A percentile compares a stretch with the other conserved stretches of the same genome.
phyloP scores from a whole-genome alignment of 2,888 invertebrate species.

The Ornithoptera alexandrae region DNA sequence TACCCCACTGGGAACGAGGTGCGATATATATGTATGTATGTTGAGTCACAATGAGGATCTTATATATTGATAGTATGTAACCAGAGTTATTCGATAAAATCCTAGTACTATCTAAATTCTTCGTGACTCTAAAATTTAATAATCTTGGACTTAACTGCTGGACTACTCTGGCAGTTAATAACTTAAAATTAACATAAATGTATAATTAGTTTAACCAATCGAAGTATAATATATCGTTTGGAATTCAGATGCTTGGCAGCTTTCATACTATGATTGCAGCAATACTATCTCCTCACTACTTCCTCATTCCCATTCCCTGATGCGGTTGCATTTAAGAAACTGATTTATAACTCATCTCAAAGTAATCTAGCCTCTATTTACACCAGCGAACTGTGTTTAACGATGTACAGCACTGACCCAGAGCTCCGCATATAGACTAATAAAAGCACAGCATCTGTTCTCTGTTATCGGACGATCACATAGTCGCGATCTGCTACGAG shows the following conservation, averaged over 20 bases:
- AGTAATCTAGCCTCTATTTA: slow-evolving; percentile 15
- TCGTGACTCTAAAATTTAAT: too few species aligned
- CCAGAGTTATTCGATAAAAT: too few species aligned
- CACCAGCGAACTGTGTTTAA: slow-evolving; percentile 15
- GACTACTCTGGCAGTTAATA: too few species aligned
- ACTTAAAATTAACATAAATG: too few species aligned
- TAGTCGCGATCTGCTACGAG: slow-evolving; percentile 1
- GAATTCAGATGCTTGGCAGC: background rate
- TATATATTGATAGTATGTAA: too few species aligned
- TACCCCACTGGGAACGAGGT: too few species aligned
- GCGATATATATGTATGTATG: too few species aligned
- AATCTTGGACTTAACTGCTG: too few species aligned
- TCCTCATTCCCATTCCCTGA: background rate
- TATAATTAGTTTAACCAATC: background rate
- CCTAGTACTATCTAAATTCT: too few species aligned
- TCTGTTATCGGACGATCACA: slow-evolving; percentile 29
- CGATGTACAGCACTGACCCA: slow-evolving; percentile 25
- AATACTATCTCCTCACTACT: background rate
- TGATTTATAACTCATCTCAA: slow-evolving; percentile 7
- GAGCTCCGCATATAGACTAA: slow-evolving; percentile 25
- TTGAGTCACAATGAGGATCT: too few species aligned
- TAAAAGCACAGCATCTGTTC: slow-evolving; percentile 28
- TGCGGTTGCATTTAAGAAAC: slow-evolving; percentile 10
- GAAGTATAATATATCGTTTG: background rate
- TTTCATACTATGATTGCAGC: background rate